Conservation (phyloP, 23 tunicate genomes). For the Trididemnum nubilum region DNA sequence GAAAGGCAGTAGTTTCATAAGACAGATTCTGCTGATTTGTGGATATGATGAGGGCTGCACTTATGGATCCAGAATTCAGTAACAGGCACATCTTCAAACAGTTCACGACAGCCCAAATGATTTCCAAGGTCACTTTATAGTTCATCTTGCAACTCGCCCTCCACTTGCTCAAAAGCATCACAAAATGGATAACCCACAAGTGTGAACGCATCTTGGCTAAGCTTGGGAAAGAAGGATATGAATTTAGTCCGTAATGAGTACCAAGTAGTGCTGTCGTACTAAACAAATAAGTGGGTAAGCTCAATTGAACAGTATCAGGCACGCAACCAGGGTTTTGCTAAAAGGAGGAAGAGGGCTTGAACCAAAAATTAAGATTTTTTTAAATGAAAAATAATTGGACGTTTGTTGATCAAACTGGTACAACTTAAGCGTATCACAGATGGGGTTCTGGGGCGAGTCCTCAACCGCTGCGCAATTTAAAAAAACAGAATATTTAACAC, state of each 20-base stretch:
- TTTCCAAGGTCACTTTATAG: conserved; percentile 55
- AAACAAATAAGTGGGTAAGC: too few species aligned
- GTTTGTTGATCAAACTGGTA: too few species aligned
- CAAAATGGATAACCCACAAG: conserved; percentile 60
- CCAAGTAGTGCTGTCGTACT: too few species aligned
- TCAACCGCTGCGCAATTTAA: too few species aligned
- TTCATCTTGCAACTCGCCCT: conserved; percentile 66
- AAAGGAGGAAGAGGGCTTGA: too few species aligned
- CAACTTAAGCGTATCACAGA: too few species aligned
- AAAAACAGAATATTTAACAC: too few species aligned
- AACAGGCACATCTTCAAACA: conserved; percentile 64
- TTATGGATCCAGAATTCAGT: conserved; percentile 50
- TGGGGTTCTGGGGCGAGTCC: too few species aligned
- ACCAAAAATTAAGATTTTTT: too few species aligned
- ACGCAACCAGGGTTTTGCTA: too few species aligned
- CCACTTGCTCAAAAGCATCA: conserved; percentile 54
- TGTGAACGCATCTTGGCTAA: conserved; percentile 45
- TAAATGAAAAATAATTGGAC: too few species aligned
- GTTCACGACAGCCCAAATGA: conserved; percentile 62
- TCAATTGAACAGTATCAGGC: too few species aligned
- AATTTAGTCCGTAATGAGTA: conserved; percentile 48
- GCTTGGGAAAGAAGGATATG: conserved; percentile 56
- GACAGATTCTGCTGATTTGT: conserved; percentile 44
- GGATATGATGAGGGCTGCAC: conserved; percentile 50
- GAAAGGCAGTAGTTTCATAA: conserved; percentile 52